Percentiles rank a stretch among this genome's conserved stretches.
phyloP scores from a whole-genome alignment of 1,140 invertebrate species.

The Gerris buenoi region DNA sequence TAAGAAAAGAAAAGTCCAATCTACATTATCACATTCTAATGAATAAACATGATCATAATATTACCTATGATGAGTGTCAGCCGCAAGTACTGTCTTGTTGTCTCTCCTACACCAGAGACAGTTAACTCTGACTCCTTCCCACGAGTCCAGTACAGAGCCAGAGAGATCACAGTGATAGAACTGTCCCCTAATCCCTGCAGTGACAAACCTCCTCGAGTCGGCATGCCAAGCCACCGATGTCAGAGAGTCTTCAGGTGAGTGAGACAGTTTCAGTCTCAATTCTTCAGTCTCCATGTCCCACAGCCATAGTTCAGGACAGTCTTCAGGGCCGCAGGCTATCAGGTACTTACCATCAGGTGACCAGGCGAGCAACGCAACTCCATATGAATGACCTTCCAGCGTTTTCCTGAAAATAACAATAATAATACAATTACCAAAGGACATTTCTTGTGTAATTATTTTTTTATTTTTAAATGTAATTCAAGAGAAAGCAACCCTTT shows the following conservation, averaged over 20 bases:
- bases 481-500: no score
- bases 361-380: constrained; percentile 77
- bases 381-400: constrained; percentile 77
- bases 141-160: constrained; percentile 79
- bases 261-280: constrained; percentile 51
- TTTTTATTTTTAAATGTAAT: no score
- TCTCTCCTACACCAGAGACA: constrained; percentile 76
- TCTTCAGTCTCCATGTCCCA: constrained; percentile 74
- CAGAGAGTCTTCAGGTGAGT: constrained; percentile 80
- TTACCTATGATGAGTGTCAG: constrained; percentile 83
- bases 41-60: no score
- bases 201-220: constrained; percentile 80
- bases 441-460: no score
- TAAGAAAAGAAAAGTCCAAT: no score
- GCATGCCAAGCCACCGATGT: constrained; percentile 88
- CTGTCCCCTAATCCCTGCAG: constrained; percentile 85
- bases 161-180: constrained; percentile 89
- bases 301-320: constrained; percentile 88
- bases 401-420: constrained; percentile 40
- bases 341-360: constrained; percentile 84
- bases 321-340: constrained; percentile 86
- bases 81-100: constrained; percentile 82
- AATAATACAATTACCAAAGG: no score
- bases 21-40: no score
- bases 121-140: constrained; percentile 95